Evolutionary conservation across 2,113 vertebrate species (phyloP), one percentile per base, ranked within the genome.

Genomic region (Hucho hucho): DNA sequence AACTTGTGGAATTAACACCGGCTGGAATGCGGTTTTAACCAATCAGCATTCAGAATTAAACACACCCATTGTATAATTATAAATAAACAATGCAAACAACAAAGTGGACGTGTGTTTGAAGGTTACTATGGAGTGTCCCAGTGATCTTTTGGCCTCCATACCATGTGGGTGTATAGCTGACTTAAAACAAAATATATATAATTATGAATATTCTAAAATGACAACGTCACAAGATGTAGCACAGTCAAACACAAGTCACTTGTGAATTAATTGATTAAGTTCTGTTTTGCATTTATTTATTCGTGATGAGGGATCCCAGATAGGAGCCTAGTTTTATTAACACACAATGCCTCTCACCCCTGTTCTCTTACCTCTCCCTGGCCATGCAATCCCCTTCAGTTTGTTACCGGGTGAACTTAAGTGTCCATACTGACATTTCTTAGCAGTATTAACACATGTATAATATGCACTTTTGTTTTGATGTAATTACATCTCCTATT

Each of bases 21-120:
- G 5, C 29, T 32, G 5, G 5, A 32, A 32, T 32, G 29, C 5
- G 5, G 29, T 32, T 32, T 11, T 43, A 9, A 43, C 28, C 28
- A 28, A 28, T 28, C 28, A 28, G 28, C 28, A 28, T 28, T 28
- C 28, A 28, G 28, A 3, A n/a, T 11, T 11, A 43, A 0, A 43
- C 37, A n/a, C 28, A 28, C 28, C 28, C 28, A 3, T 28, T 28
- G 28, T 28, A 28, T 28, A 28, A 28, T 28, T 3, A 28, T 28
- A 28, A 28, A 28, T 67, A 75, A 72, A 76, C 68, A 69, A 72
- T 75, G 49, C 67, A 64, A 71, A 70, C 29, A 65, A 81, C 61
- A 76, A 77, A 79, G 78, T 59, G 69, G 75, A 80, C 67, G 37
- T 25, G 56, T 61, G 66, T 79, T 73, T 80, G 68, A 81, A 49